Evolutionary conservation across 2,797 vertebrate species (phyloP), one percentile per base, ranked within the genome.

Genomic region (Sebastes kiyomatsui): DNA sequence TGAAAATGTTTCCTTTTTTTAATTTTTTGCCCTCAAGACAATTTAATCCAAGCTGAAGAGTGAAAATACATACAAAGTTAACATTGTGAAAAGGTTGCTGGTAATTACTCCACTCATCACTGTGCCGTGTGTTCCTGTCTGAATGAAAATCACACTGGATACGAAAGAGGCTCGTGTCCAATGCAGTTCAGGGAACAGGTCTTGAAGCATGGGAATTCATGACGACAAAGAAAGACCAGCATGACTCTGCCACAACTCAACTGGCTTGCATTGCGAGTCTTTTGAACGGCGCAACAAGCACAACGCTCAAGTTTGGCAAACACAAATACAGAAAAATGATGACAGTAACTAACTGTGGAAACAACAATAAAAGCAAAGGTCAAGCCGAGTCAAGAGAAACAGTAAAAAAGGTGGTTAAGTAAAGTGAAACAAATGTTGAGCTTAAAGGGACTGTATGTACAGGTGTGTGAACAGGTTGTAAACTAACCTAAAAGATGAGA

Each of bases 61-160:
- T 65, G 77, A 77, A 46, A 85, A 81, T 30, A 77, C 71, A 80
- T 82, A 83, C 67, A 71, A 67, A 72, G 73, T 83, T 84, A 76
- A 87, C 68, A 64, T 65, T 82, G 56, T 78, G 70, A 65, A 77
- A 86, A 85, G 58, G 78, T 72, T 88, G 71, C 13, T 27, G 64
- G 64, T 60, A 71, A 67, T 81, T 79, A 81, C 56, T 65, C 73
- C 65, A 49, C 79, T 23, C 69, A 75, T 67, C 61, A 46, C 55
- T 69, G 79, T n/a, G 70, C 25, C 61, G 38, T 61, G 46, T 62
- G 55, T 69, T 67, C 60, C 64, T 66, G 74, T 79, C 88, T 75
- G 78, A 86, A 75, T 79, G 38, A 81, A 14, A 77, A 76, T 84
- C 81, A 80, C 71, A 66, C 58, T 76, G 74, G 72, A 75, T 69